These are phyloP conservation scores for Druon quercuslanigerum DNA, from an alignment of 1,140 invertebrate genomes.

Conservation along the genomic window DNA sequence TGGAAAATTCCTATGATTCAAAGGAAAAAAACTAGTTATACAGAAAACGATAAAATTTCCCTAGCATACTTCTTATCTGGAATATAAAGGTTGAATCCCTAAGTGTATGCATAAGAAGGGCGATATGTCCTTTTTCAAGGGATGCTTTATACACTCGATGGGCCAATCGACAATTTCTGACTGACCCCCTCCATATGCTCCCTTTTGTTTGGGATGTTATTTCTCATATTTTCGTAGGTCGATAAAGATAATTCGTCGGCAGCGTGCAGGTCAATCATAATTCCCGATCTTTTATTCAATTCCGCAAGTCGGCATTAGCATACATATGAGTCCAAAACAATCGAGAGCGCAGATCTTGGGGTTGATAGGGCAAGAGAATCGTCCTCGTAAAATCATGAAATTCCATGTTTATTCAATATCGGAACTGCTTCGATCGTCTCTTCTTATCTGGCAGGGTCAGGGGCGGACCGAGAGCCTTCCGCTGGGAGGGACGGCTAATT, in stretches of 20 bases:
- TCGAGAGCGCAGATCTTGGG: slow-evolving; percentile 54
- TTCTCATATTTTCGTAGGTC: slow-evolving; percentile 27
- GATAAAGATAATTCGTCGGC: slow-evolving; percentile 44
- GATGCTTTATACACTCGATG: neutral
- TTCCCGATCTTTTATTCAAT: slow-evolving; percentile 75
- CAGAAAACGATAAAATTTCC: neutral
- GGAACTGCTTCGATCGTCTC: slow-evolving; percentile 34
- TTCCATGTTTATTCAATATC: slow-evolving; percentile 76
- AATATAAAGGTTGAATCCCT: neutral
- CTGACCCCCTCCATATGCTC: neutral
- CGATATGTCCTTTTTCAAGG: neutral
- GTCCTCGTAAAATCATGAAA: slow-evolving; percentile 73
- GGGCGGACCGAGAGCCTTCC: slow-evolving; percentile 41
- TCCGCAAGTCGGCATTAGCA: slow-evolving; percentile 67
- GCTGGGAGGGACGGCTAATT: slow-evolving; percentile 46
- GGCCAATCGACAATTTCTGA: slow-evolving; percentile 22
- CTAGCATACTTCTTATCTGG: neutral
- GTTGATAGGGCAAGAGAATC: slow-evolving; percentile 49
- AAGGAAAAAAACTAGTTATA: neutral
- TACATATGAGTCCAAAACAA: slow-evolving; percentile 70
- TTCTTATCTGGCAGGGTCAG: slow-evolving; percentile 52
- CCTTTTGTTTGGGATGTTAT: neutral
- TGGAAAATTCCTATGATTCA: neutral
- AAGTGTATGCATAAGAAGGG: neutral
- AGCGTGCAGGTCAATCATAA: slow-evolving; percentile 56